Evolutionary conservation across 2,888 invertebrate genomes (phyloP).

Genomic region (Melitaea athalia): DNA sequence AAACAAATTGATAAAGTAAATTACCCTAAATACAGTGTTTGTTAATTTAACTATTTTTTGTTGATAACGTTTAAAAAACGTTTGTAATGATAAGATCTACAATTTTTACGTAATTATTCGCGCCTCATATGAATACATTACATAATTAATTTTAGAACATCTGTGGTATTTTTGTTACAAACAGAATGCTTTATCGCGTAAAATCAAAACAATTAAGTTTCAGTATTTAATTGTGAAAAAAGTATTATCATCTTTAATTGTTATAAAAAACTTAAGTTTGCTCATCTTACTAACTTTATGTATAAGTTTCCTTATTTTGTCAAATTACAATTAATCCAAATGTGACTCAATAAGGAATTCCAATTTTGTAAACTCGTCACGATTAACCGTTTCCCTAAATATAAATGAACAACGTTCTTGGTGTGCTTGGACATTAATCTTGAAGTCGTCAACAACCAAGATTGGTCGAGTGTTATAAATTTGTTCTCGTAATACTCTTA

Average conservation of each 20-base stretch:
- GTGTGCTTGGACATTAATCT: not conserved
- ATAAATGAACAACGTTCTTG: not conserved
- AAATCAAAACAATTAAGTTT: too few species aligned
- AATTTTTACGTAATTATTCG: too few species aligned
- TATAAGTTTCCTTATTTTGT: not conserved
- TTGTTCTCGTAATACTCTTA: constrained; percentile 21
- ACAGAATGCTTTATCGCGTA: too few species aligned
- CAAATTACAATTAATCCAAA: not conserved
- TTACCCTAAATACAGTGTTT: too few species aligned
- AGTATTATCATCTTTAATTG: not conserved
- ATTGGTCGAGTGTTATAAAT: not conserved
- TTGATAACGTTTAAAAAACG: too few species aligned
- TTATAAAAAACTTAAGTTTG: not conserved
- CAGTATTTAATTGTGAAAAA: too few species aligned
- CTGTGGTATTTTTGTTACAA: too few species aligned
- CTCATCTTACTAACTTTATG: not conserved
- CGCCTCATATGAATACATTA: too few species aligned
- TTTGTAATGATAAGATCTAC: too few species aligned
- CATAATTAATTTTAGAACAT: too few species aligned
- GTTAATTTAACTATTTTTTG: too few species aligned
- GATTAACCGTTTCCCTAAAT: not conserved
- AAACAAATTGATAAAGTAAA: too few species aligned
- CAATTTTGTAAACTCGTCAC: not conserved
- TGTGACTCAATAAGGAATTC: not conserved
- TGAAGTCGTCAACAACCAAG: not conserved